A percentile compares a stretch with the other conserved stretches of the same genome.
Conservation (phyloP, 2,113 vertebrate genomes). For the Scomber scombrus region DNA sequence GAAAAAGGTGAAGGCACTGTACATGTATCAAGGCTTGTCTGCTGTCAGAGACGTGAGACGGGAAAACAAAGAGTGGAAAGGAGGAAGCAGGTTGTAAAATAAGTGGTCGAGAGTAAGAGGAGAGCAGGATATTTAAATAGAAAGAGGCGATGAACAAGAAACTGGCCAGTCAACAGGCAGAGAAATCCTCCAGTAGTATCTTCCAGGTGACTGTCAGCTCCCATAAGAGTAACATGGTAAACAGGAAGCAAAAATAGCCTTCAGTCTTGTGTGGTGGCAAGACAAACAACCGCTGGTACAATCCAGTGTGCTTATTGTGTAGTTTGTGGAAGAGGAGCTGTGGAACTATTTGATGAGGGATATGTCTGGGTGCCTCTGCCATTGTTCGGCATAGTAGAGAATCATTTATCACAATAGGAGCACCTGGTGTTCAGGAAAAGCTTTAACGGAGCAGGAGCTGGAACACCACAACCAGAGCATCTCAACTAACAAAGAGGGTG, state of each 20-base stretch:
- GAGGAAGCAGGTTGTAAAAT: slow-evolving; percentile 32
- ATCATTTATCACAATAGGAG: slow-evolving; percentile 76
- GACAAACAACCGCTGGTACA: slow-evolving; percentile 53
- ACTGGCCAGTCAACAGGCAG: slow-evolving; percentile 21
- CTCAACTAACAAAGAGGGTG: slow-evolving; percentile 67
- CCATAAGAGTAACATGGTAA: slow-evolving; percentile 52
- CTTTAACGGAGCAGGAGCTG: slow-evolving; percentile 65
- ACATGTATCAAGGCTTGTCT: slow-evolving; percentile 71
- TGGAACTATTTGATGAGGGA: slow-evolving; percentile 65
- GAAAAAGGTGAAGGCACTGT: slow-evolving; percentile 69
- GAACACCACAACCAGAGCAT: slow-evolving; percentile 57
- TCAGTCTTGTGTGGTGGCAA: slow-evolving; percentile 35
- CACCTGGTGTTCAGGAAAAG: slow-evolving; percentile 65
- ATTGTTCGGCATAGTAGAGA: slow-evolving; percentile 67
- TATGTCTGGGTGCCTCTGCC: slow-evolving; percentile 59
- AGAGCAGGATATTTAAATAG: slow-evolving; percentile 2
- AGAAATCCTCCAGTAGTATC: slow-evolving; percentile 27
- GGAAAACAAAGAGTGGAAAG: slow-evolving; percentile 47
- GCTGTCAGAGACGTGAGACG: slow-evolving; percentile 62
- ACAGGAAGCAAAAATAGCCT: slow-evolving; percentile 59
- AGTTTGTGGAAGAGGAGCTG: slow-evolving; percentile 54
- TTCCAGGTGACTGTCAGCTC: slow-evolving; percentile 53
- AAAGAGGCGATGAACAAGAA: slow-evolving; percentile 28
- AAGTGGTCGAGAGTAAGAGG: slow-evolving; percentile 13
- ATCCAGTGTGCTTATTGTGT: slow-evolving; percentile 59